A percentile compares a stretch with the other conserved stretches of the same genome.
Conservation (phyloP, 2,113 vertebrate species). For the Sterrhoptilus dennistouni region DNA sequence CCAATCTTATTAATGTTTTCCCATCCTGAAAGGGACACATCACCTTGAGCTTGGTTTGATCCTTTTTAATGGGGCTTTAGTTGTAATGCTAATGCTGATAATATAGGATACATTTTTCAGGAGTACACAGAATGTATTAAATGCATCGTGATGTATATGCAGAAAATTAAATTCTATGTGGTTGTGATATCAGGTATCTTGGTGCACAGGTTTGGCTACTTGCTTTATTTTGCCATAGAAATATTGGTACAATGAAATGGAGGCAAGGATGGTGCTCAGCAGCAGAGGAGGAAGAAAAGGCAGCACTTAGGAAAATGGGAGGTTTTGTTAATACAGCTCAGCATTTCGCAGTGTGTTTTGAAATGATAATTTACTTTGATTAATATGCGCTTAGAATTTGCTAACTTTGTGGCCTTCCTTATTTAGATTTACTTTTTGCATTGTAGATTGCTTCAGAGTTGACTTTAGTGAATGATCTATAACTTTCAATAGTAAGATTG, state of each 20-base stretch:
- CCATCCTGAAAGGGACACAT: background rate
- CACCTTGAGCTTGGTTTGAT: background rate
- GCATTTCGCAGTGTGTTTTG: background rate
- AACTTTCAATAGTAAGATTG: background rate
- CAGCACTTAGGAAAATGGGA: background rate
- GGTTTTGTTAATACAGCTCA: background rate
- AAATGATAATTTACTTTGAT: background rate
- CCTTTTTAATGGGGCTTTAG: background rate
- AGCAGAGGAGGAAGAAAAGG: background rate
- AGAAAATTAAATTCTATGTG: background rate
- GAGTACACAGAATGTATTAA: background rate
- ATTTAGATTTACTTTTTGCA: background rate
- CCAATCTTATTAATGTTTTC: constrained; percentile 10
- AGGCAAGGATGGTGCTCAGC: background rate
- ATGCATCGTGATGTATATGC: background rate
- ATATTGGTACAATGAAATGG: background rate
- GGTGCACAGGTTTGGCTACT: background rate
- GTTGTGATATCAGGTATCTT: background rate
- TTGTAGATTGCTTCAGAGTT: background rate
- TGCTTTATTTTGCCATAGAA: background rate
- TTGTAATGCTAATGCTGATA: constrained; percentile 2
- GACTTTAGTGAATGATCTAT: background rate
- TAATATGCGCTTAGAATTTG: background rate
- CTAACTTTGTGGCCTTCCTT: background rate
- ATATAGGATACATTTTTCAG: background rate